Conservation (phyloP, 2,888 invertebrate genomes). For the Ceratothoa steindachneri region DNA sequence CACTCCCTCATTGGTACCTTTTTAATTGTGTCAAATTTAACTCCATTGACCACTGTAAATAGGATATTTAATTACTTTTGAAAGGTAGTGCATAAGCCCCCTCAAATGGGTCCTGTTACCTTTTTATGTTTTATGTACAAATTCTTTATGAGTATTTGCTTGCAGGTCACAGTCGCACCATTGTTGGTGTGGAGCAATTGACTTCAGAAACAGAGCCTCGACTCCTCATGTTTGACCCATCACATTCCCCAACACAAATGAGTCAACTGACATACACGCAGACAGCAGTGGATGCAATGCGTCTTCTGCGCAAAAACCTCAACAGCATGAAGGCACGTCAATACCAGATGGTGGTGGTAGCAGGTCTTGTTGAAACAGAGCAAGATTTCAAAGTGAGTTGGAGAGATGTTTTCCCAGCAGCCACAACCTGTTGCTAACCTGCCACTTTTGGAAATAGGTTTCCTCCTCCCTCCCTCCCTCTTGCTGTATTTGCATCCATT, state of each 20-base stretch:
- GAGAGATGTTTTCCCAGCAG: too few species aligned
- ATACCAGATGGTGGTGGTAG: constrained; percentile 79
- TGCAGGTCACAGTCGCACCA: constrained; percentile 80
- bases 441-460: too few species aligned
- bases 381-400: constrained; percentile 55
- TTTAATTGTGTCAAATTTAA: too few species aligned
- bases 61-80: too few species aligned
- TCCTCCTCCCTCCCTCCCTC: neutral
- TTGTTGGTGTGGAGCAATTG: constrained; percentile 79
- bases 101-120: too few species aligned
- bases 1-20: too few species aligned
- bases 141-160: neutral
- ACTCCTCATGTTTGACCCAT: constrained; percentile 77
- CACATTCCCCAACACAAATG: constrained; percentile 76
- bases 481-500: neutral
- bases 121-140: too few species aligned
- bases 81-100: too few species aligned
- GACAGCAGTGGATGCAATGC: constrained; percentile 53
- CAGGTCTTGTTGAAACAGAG: constrained; percentile 68
- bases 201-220: constrained; percentile 55
- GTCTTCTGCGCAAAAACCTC: constrained; percentile 68
- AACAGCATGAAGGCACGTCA: constrained; percentile 75
- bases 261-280: constrained; percentile 55
- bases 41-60: too few species aligned
- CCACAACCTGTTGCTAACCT: neutral